phyloP scores from a whole-genome alignment of 2,888 invertebrate species.

The Phyllotreta striolata region DNA sequence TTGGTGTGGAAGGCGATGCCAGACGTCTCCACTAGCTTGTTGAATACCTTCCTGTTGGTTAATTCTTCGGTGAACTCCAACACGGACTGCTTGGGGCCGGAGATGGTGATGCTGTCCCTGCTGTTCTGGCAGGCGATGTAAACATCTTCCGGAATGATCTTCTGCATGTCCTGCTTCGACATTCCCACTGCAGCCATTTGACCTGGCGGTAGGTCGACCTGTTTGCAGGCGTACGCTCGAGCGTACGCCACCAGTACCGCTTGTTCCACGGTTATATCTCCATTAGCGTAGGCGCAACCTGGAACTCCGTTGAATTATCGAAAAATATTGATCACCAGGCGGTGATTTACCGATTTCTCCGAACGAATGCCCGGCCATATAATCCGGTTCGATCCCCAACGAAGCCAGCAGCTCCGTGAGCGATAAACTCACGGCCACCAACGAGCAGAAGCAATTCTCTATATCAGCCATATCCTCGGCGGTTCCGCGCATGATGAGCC shows the following conservation, averaged over 20 bases:
- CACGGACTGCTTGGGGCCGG: conserved; percentile 80
- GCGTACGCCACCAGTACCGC: conserved; percentile 68
- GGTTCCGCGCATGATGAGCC: conserved; percentile 61
- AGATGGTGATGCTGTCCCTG: conserved; percentile 85
- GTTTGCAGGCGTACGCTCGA: conserved; percentile 62
- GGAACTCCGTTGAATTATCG: too few relatives aligned
- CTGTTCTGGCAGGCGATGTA: conserved; percentile 90
- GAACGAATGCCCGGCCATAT: conserved; percentile 92
- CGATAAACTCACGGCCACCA: conserved; percentile 72
- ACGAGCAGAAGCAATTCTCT: conserved; percentile 67
- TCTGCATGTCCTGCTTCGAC: conserved; percentile 51
- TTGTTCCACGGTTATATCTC: conserved; percentile 68
- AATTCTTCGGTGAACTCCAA: conserved; percentile 71
- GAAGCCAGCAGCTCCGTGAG: conserved; percentile 81
- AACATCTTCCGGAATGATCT: conserved; percentile 76
- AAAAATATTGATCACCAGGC: too few relatives aligned
- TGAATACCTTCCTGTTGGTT: conserved; percentile 74
- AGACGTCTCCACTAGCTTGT: conserved; percentile 78
- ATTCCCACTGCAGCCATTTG: conserved; percentile 74
- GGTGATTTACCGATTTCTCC: conserved; percentile 73
- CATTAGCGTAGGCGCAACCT: conserved; percentile 72
- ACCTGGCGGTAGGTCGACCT: conserved; percentile 46
- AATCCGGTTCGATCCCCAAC: conserved; percentile 82
- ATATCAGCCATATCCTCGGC: conserved; percentile 61
- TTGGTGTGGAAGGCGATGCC: conserved; percentile 86